A percentile compares a stretch with the other conserved stretches of the same genome.
Evolutionary conservation across 2,888 invertebrate species (phyloP).

Genomic region (Julus scandinavius): DNA sequence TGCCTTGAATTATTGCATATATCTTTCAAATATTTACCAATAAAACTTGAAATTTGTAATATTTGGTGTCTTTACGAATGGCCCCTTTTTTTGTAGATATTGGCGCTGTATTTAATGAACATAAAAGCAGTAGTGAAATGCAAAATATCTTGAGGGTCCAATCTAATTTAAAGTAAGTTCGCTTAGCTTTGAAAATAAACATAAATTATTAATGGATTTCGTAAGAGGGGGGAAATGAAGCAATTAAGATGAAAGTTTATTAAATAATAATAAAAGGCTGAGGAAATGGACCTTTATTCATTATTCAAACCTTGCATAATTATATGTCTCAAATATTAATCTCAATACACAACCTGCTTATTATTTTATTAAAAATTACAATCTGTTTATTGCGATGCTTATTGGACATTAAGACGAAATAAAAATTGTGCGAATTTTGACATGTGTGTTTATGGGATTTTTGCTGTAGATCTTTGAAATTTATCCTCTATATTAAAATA

Average conservation of each 20-base stretch:
- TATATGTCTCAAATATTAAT: too few species aligned
- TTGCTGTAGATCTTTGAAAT: too few species aligned
- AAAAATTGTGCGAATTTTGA: too few species aligned
- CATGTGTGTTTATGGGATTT: too few species aligned
- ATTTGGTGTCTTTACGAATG: neutral
- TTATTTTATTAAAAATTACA: neutral
- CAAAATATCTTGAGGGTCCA: neutral
- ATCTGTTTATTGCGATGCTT: neutral
- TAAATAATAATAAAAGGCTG: neutral
- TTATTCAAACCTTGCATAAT: neutral
- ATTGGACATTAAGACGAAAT: too few species aligned
- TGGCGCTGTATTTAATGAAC: neutral
- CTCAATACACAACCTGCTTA: neutral
- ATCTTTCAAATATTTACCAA: too few species aligned
- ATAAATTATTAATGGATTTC: neutral
- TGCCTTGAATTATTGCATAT: too few species aligned
- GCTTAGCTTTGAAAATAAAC: constrained; percentile 1
- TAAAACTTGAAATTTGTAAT: too few species aligned
- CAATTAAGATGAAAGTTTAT: constrained; percentile 18
- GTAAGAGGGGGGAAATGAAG: neutral
- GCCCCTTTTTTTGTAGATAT: neutral
- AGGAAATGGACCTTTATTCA: neutral
- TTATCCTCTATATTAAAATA: too few species aligned
- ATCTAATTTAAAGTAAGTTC: constrained; percentile 1
- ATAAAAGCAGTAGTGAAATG: neutral